Evolutionary conservation across 2,888 invertebrate genomes (phyloP).

Genomic region (Lepas anatifera): DNA sequence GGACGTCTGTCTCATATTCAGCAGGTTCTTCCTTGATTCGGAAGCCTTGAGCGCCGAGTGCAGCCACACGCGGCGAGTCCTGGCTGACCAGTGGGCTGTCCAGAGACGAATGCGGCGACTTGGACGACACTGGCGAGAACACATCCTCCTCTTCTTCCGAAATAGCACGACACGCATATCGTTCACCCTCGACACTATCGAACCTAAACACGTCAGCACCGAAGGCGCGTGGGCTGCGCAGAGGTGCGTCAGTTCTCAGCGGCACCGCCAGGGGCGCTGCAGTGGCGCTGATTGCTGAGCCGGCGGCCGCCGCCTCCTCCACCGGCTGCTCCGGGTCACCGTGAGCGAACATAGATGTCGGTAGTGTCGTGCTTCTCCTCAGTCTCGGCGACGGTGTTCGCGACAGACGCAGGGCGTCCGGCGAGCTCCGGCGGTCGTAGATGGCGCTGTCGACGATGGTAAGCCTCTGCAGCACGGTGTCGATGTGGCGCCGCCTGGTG

Average conservation of each 20-base stretch:
- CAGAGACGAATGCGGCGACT: conserved; percentile 31
- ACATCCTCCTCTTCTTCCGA: conserved; percentile 43
- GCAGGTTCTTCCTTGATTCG: conserved; percentile 40
- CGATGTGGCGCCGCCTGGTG: not conserved
- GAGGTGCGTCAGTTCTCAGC: not conserved
- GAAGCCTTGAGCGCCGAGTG: conserved; percentile 43
- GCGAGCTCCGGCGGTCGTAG: no score
- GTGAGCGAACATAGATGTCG: not conserved
- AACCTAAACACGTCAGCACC: conserved; percentile 42
- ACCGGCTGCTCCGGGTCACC: not conserved
- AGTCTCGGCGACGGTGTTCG: not conserved
- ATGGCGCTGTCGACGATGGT: no score
- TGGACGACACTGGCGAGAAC: conserved; percentile 40
- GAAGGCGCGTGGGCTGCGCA: conserved; percentile 20
- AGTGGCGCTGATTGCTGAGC: conserved; percentile 9
- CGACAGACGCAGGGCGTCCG: no score
- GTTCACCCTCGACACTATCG: conserved; percentile 36
- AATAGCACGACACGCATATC: conserved; percentile 31
- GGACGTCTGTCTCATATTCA: conserved; percentile 32
- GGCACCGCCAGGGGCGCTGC: not conserved
- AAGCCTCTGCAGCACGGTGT: not conserved
- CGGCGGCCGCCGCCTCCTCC: conserved; percentile 12
- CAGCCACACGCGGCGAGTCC: conserved; percentile 26
- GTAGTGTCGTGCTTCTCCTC: not conserved
- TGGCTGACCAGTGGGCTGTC: not conserved